These are phyloP conservation scores for Ciona savignyi DNA, from an alignment of 23 tunicate genomes.

Conservation along the genomic window DNA sequence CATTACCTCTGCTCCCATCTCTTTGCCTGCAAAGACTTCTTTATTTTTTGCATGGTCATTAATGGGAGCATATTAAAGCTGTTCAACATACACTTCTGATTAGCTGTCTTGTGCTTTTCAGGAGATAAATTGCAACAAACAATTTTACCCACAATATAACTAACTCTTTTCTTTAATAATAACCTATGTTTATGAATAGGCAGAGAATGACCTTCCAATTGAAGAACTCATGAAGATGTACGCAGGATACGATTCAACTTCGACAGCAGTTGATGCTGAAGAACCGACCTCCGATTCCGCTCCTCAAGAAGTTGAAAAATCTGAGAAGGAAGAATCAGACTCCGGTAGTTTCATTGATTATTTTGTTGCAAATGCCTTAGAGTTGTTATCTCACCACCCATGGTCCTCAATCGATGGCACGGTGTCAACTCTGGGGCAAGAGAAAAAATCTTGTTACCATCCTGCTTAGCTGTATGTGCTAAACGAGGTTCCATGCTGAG, in stretches of 20 bases:
- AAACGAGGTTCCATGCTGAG: constrained; percentile 37
- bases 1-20: constrained; percentile 18
- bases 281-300: background rate
- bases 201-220: constrained; percentile 72
- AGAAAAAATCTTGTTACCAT: constrained; percentile 34
- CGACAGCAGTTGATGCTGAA: background rate
- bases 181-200: too few relatives aligned
- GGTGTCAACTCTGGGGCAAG: constrained; percentile 23
- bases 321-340: constrained; percentile 1
- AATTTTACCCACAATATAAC: too few relatives aligned
- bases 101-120: background rate
- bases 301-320: background rate
- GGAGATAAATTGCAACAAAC: background rate
- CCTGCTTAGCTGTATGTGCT: background rate
- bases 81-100: background rate
- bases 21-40: constrained; percentile 18
- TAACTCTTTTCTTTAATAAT: too few relatives aligned
- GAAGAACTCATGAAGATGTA: constrained; percentile 85
- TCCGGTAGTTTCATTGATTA: too few relatives aligned
- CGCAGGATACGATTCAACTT: constrained; percentile 32
- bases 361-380: too few relatives aligned
- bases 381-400: too few relatives aligned
- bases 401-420: too few relatives aligned
- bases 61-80: constrained; percentile 21
- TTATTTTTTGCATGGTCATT: constrained; percentile 15